phyloP scores from a whole-genome alignment of 2,797 vertebrate species.

The Nyctibius grandis region DNA sequence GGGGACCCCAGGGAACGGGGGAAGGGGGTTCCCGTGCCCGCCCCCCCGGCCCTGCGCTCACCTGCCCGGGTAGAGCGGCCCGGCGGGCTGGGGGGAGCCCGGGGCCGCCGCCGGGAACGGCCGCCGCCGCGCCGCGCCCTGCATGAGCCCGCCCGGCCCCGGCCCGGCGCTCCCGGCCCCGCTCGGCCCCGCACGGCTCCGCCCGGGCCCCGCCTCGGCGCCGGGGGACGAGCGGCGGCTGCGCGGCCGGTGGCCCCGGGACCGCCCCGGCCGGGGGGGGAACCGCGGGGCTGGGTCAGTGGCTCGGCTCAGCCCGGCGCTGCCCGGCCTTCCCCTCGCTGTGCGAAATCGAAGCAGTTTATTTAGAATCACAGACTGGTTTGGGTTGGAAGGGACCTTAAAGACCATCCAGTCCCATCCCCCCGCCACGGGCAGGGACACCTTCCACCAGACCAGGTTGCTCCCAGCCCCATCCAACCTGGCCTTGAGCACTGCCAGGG shows the following conservation, averaged over 20 bases:
- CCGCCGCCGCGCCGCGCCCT: background rate
- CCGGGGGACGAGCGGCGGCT: background rate
- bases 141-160: background rate
- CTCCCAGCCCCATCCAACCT: too few species aligned
- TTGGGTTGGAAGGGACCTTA: too few species aligned
- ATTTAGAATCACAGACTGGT: too few species aligned
- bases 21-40: background rate
- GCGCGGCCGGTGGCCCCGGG: background rate
- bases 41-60: background rate
- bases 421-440: too few species aligned
- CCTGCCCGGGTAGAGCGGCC: constrained; percentile 1
- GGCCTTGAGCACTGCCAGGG: too few species aligned
- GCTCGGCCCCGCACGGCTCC: background rate
- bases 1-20: too few species aligned
- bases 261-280: background rate
- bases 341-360: too few species aligned
- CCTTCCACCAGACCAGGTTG: too few species aligned
- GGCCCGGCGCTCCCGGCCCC: background rate
- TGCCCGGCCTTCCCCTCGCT: background rate
- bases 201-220: background rate
- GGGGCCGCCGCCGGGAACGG: background rate
- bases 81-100: background rate
- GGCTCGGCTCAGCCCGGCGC: background rate
- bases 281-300: background rate
- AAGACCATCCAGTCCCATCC: too few species aligned